Percentiles rank a stretch among this genome's conserved stretches.
phyloP scores from a whole-genome alignment of 2,797 vertebrate genomes.

The Tapirus indicus region DNA sequence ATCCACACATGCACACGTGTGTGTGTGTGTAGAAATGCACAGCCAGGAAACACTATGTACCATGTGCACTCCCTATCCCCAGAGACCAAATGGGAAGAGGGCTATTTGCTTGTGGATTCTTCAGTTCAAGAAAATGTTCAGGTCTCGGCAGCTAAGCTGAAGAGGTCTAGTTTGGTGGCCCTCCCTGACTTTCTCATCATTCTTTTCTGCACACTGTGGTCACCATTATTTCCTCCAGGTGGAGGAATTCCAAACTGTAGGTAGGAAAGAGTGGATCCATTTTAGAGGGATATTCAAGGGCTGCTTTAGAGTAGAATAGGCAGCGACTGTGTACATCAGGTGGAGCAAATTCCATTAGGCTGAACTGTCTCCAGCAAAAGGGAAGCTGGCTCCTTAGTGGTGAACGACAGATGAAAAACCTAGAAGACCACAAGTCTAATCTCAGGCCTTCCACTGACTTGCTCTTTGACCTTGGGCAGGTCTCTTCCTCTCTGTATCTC shows the following conservation, averaged over 20 bases:
- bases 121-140: background rate
- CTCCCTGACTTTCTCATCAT: background rate
- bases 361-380: background rate
- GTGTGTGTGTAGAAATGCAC: background rate
- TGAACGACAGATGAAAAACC: background rate
- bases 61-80: background rate
- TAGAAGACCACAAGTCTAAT: conserved; percentile 46
- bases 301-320: background rate
- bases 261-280: background rate
- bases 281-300: background rate
- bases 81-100: background rate
- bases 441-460: conserved; percentile 43
- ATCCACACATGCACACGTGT: too few species aligned
- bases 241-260: background rate
- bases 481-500: conserved; percentile 66
- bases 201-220: background rate
- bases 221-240: background rate
- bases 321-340: background rate
- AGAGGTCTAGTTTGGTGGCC: background rate
- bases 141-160: background rate
- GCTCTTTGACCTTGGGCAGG: conserved; percentile 46
- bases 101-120: background rate
- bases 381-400: background rate
- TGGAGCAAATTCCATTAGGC: background rate
- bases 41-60: background rate